Base-by-base conservation (phyloP, 2,797 vertebrate species). In the Clarias laeviceps region DNA sequence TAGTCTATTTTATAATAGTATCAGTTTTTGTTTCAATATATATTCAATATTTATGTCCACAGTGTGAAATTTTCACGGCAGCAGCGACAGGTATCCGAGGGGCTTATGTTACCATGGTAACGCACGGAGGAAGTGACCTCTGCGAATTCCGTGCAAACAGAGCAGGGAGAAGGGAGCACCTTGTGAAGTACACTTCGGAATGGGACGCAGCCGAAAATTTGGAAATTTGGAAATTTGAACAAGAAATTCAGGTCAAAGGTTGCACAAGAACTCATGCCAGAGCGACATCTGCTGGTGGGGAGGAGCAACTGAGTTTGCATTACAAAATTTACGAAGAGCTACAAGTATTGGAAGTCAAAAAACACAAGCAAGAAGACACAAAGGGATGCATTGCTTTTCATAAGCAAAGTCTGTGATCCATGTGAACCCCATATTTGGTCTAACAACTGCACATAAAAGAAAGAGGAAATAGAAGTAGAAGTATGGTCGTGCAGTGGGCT, bases 361-460 rank as follows among this genome's bases (percentile, higher is more conserved):
- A 37, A 22, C 14, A 12, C 14, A 62, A 62, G 61, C 17, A 18
- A 45, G 68, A 54, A 57, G n/a, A n/a, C 59, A 11, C 56, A 40
- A 77, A 76, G 65, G 32, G 7, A 82, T 15, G 56, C 27, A 80
- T 40, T 56, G 61, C 72, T 76, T 87, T 82, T 84, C 27, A 56
- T 82, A n/a, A 78, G 69, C 79, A 81, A 82, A 70, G 40, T 82
- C 66, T 50, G 57, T 59, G 40, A 45, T 45, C 20, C 34, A 69
- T 40, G 5, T n/a, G 24, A 79, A 5, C 17, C 50, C 24, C 24
- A 68, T 61, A 20, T 77, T 37, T 84, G 68, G 62, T 85, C 34
- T 74, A 86, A 84, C 72, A 85, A 45, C 62, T 72, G 80, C 56
- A 62, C 50, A 54, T 82, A 69, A 80, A 61, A 79, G 82, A 68